A percentile compares a stretch with the other conserved stretches of the same genome.
Conservation (phyloP, 2,797 vertebrate species). For the Podargus strigoides region DNA sequence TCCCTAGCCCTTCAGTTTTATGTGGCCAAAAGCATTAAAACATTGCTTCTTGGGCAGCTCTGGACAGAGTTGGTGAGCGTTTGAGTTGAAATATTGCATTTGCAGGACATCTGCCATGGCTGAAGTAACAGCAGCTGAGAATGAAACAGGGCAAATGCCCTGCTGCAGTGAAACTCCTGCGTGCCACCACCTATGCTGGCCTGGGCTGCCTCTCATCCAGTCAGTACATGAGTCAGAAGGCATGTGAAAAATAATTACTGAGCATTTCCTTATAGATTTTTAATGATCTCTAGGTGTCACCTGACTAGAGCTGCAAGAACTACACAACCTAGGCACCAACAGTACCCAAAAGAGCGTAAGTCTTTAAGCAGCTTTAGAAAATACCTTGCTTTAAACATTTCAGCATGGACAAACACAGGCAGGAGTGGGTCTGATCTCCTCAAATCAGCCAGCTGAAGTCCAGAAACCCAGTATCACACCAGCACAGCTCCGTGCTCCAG, state of each 20-base stretch:
- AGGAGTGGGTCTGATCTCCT: not conserved
- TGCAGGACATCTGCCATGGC: not conserved
- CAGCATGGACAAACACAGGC: accelerated
- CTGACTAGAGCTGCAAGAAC: not conserved
- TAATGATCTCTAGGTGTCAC: not conserved
- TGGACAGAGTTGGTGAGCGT: not conserved
- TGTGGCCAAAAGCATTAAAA: not conserved
- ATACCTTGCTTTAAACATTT: not conserved
- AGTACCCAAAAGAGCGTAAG: not conserved
- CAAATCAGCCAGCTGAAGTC: not conserved
- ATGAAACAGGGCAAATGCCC: accelerated
- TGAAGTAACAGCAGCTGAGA: not conserved
- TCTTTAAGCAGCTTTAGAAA: not conserved
- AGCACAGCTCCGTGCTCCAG: accelerated
- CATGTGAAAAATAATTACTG: not conserved
- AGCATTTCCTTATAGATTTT: not conserved
- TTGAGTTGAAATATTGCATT: not conserved
- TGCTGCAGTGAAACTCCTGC: not conserved
- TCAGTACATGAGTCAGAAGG: not conserved
- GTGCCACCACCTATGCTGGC: accelerated
- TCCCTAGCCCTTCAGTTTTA: not conserved
- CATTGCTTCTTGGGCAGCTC: not conserved
- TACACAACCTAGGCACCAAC: not conserved
- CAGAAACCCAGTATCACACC: not conserved
- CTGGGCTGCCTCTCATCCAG: not conserved